Base-by-base conservation (phyloP, 2,888 invertebrate species). In the Callyntrura sp. region DNA sequence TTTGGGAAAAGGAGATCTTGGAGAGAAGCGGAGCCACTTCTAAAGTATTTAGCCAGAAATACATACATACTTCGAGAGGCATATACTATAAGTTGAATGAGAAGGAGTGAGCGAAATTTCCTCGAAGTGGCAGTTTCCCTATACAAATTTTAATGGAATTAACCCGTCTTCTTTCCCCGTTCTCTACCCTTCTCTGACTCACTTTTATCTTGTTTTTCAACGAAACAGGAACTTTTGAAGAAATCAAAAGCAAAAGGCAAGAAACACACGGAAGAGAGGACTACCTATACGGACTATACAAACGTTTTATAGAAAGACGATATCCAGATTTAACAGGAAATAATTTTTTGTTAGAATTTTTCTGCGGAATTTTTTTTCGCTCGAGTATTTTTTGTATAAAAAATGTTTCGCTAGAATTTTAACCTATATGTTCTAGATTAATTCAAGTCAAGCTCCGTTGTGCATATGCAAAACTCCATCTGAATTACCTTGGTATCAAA, bases 131-230 rank as follows among this genome's bases (percentile, higher is more conserved):
- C 60, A 84, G 84, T 70, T 84, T 70, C 62, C 62, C 68, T 70
- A 68, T 68, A 90, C 87, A 90, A 83, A 87, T 87, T 86, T 90
- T 90, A 90, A 90, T 90, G 90, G 90, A 90, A 90, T 90, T 90
- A 90, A 87, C 84, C 78, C n/a, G 83, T 55, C 84, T 35, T 83
- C 78, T 60, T 68, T 65, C 55, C 35, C 70, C 55, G 57, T 8
- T 62, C 78, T 62, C 51, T n/a, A 23, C 57, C 28, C 78, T 35
- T 60, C 60, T 28, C n/a, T 55, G n/a, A 51, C 51, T 12, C 9
- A 51, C n/a, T 60, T 17, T 17, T 62, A 25, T 25, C 14, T 62
- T 68, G 43, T 43, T 6, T 20, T 70, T 17, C 48, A 23, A 45
- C 6, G 45, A 73, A 73, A 43, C 51, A 48, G 43, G 43, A 28